Conservation (phyloP, 1,140 invertebrate genomes). For the Drosophila quadrilineata region DNA sequence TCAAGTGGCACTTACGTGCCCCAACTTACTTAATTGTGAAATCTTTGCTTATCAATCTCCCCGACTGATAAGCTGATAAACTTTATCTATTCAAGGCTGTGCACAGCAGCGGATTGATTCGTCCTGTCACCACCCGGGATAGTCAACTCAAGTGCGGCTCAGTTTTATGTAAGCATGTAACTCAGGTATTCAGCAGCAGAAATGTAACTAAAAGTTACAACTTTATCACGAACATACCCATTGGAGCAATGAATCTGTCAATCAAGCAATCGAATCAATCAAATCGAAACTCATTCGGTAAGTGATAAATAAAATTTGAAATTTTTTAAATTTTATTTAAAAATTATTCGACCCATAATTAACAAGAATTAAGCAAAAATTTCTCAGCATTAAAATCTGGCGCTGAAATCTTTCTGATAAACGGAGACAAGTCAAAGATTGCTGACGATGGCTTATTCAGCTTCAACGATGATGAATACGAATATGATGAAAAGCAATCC, state of each 20-base stretch:
- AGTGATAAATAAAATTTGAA: slow-evolving; percentile 66
- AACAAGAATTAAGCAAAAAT: no score
- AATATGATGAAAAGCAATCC: slow-evolving; percentile 83
- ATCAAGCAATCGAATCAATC: slow-evolving; percentile 89
- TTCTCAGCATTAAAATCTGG: slow-evolving; percentile 84
- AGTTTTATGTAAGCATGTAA: slow-evolving; percentile 85
- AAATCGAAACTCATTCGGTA: slow-evolving; percentile 93
- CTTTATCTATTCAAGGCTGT: slow-evolving; percentile 47
- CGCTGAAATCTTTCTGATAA: slow-evolving; percentile 86
- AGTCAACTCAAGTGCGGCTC: slow-evolving; percentile 58
- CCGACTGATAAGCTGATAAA: neutral
- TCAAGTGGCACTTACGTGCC: slow-evolving; percentile 46
- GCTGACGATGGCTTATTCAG: slow-evolving; percentile 87
- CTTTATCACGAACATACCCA: slow-evolving; percentile 90
- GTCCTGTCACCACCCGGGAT: slow-evolving; percentile 59
- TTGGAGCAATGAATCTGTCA: slow-evolving; percentile 92
- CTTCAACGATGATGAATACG: slow-evolving; percentile 89
- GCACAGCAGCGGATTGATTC: slow-evolving; percentile 57
- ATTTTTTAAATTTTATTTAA: no score
- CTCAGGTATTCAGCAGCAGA: slow-evolving; percentile 89
- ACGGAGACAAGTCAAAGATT: slow-evolving; percentile 88
- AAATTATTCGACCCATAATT: no score
- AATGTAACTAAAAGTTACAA: slow-evolving; percentile 91
- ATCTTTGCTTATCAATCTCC: slow-evolving; percentile 7
- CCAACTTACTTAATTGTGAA: slow-evolving; percentile 21